phyloP scores from a whole-genome alignment of 2,113 vertebrate genomes.

The Uria aalge region DNA sequence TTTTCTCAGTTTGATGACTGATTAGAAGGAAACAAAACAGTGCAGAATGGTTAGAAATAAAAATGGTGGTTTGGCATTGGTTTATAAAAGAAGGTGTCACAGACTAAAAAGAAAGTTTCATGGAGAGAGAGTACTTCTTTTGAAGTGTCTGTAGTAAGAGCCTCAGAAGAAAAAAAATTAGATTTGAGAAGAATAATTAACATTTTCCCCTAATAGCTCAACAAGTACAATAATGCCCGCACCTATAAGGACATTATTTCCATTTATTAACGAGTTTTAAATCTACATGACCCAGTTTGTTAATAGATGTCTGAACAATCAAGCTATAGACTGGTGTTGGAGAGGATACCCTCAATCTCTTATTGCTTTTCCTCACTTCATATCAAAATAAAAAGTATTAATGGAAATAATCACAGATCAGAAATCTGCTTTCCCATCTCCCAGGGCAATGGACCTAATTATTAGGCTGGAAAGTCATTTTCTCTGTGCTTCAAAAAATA shows the following conservation, averaged over 20 bases:
- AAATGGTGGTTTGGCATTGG: not conserved
- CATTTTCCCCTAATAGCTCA: not conserved
- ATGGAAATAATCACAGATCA: not conserved
- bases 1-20: not conserved
- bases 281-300: not conserved
- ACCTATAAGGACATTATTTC: not conserved
- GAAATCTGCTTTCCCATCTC: not conserved
- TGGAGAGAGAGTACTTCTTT: not conserved
- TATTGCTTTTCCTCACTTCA: not conserved
- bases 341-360: not conserved
- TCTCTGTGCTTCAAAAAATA: not conserved
- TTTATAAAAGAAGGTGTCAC: not conserved
- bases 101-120: not conserved
- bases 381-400: not conserved
- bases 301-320: not conserved
- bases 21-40: not conserved
- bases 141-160: not conserved
- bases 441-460: not conserved
- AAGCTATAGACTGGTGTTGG: not conserved
- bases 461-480: not conserved
- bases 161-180: not conserved
- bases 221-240: not conserved
- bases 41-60: not conserved
- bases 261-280: not conserved
- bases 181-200: not conserved